Percentiles rank a stretch among this genome's conserved stretches.
These are phyloP conservation scores for Macaca nemestrina DNA, from an alignment of 2,113 vertebrate genomes.

Conservation along the genomic window DNA sequence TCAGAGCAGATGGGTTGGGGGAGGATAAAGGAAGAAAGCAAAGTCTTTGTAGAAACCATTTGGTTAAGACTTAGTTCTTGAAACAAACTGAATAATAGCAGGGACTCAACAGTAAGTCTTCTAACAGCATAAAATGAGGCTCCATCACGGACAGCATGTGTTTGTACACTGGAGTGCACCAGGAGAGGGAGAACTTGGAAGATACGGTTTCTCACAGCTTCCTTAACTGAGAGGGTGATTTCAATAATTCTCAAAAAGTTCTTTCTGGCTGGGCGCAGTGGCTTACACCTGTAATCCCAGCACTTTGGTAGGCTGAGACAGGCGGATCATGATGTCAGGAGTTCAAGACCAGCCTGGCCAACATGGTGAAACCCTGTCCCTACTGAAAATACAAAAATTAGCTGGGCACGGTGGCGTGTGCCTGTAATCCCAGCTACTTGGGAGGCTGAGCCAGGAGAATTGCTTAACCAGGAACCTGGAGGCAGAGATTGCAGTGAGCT, in stretches of 20 bases:
- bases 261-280: background rate
- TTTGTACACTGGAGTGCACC: background rate
- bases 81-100: background rate
- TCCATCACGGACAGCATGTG: fast-evolving
- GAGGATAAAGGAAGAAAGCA: background rate
- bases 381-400: no score
- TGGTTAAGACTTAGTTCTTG: background rate
- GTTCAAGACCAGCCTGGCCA: no score
- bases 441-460: no score
- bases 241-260: background rate
- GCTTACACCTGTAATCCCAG: no score
- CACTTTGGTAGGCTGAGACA: no score
- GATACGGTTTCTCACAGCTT: background rate
- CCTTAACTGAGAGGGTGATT: background rate
- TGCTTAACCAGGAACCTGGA: no score
- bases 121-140: no score
- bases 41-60: background rate
- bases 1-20: background rate
- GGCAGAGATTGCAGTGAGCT: no score
- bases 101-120: background rate
- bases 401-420: no score
- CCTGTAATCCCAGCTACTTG: no score
- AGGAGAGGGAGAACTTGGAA: background rate
- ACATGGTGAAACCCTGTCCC: no score
- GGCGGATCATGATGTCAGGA: no score